Evolutionary conservation across 1,140 invertebrate species (phyloP), one percentile per base, ranked within the genome.

Genomic region (Monochamus saltuarius): DNA sequence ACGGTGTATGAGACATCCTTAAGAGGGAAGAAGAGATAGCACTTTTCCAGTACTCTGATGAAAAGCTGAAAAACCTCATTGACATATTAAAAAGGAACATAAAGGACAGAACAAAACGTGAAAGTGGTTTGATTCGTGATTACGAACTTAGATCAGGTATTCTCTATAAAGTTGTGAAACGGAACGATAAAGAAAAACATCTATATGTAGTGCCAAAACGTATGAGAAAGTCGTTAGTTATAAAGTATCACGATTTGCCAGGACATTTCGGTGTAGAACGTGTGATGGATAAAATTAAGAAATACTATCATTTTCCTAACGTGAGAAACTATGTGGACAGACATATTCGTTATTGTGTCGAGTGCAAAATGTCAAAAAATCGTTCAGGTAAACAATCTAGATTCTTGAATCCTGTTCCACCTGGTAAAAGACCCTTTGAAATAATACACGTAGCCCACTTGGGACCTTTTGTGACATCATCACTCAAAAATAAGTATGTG

Each of bases 261-360:
- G 72, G 73, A 1, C 74, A 76, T 53, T 75, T 64, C 17, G 67
- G 67, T 0, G 59, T 70, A 14, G 71, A 74, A 7, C 73, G 71
- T 56, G 74, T 67, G 0, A 19, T 73, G 7, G 11, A 66, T 36
- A 65, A 66, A 4, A 54, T 76, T 7, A 54, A 46, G 7, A 53
- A 72, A 45, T 19, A 61, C 3, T 74, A 68, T 42, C 77, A 68
- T 73, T 76, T 77, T 29, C 65, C 66, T 1, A 65, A 58, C 1
- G 69, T 74, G 70, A 59, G 64, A 7, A 53, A 56, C 37, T 72
- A 72, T 46, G 63, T 71, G 1, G 68, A 72, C 47, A 69, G 69
- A 47, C 72, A 64, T 8, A 55, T 66, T 4, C 16, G 22, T 13
- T 45, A 53, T 39, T 67, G 65, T 42, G 49, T 67, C 3, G 51